Conservation (phyloP, 1,140 invertebrate species). For the Drosophila auraria region DNA sequence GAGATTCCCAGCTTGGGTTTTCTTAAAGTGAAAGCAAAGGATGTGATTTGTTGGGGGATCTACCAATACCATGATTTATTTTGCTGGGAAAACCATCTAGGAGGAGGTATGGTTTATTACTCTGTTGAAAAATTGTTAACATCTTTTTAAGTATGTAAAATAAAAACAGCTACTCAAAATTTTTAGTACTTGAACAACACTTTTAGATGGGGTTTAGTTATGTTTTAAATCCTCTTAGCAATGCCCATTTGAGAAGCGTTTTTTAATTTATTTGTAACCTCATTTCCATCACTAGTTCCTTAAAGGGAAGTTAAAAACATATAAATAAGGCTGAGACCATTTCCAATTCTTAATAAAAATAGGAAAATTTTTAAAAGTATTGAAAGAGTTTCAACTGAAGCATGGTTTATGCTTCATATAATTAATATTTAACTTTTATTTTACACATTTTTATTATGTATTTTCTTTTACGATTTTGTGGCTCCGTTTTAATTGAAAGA, state of each 20-base stretch:
- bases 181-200: no score
- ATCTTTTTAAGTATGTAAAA: background rate
- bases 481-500: background rate
- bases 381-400: no score
- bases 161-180: no score
- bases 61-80: conserved; percentile 15
- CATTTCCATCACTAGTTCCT: no score
- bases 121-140: background rate
- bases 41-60: conserved; percentile 24
- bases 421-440: no score
- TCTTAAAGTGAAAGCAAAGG: conserved; percentile 51
- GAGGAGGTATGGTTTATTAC: background rate
- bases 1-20: conserved; percentile 25
- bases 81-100: conserved; percentile 1
- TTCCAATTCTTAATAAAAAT: background rate
- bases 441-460: background rate
- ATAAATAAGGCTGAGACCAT: no score
- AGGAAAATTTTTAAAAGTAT: background rate
- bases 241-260: no score
- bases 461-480: background rate
- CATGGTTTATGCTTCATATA: background rate
- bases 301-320: no score
- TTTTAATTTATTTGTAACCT: background rate
- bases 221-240: no score
- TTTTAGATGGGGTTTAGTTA: background rate